phyloP scores from a whole-genome alignment of 2,888 invertebrate species.

The Cephonodes hylas region DNA sequence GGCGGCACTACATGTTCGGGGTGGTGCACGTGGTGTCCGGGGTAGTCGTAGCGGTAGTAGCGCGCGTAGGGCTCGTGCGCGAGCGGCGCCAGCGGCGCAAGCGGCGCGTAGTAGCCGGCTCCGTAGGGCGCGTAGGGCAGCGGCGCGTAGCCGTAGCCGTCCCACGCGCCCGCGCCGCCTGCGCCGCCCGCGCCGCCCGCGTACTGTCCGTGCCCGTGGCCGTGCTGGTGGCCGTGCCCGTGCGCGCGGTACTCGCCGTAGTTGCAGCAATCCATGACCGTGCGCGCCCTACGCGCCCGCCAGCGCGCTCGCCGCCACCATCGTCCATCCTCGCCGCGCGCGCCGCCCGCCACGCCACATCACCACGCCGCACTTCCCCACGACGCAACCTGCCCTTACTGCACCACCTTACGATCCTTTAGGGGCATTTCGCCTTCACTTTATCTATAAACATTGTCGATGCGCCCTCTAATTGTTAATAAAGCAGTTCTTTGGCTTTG shows the following conservation, averaged over 20 bases:
- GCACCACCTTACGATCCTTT: neutral
- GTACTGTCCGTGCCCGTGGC: constrained; percentile 62
- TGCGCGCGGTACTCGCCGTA: constrained; percentile 74
- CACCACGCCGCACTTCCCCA: constrained; percentile 35
- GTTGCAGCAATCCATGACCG: constrained; percentile 76
- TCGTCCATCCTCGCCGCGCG: constrained; percentile 54
- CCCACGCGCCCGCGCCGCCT: constrained; percentile 53
- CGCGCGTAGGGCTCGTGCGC: constrained; percentile 72
- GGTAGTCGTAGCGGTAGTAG: constrained; percentile 74
- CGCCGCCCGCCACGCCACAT: constrained; percentile 46
- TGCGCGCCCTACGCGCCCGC: constrained; percentile 57
- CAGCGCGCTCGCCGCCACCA: constrained; percentile 52
- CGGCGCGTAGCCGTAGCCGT: constrained; percentile 58
- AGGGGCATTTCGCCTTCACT: constrained; percentile 1
- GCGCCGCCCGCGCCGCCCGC: constrained; percentile 48
- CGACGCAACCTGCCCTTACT: neutral
- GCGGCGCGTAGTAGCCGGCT: constrained; percentile 59
- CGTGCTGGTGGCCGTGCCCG: constrained; percentile 58
- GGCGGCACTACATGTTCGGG: constrained; percentile 70
- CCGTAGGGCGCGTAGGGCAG: constrained; percentile 52
- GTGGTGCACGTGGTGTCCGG: constrained; percentile 65
- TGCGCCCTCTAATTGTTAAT: neutral
- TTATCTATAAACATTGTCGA: neutral
- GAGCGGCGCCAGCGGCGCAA: constrained; percentile 63
- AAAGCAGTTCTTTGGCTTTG: neutral